Evolutionary conservation across 1,140 invertebrate species (phyloP), one percentile per base, ranked within the genome.

Genomic region (Spodoptera litura): DNA sequence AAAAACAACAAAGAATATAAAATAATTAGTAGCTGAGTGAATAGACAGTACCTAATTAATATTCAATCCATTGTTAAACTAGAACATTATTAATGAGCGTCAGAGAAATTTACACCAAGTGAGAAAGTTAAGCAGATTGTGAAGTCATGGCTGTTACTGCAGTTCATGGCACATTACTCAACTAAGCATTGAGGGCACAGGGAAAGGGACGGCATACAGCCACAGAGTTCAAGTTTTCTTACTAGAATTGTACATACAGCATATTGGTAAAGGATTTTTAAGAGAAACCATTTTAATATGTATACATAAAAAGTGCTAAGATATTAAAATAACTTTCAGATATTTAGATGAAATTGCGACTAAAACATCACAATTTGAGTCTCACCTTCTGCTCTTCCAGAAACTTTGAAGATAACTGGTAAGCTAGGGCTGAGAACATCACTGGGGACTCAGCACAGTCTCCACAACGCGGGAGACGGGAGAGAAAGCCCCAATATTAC

Each of bases 341-440:
- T 15, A 10, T 44, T 31, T 20, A 61, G 27, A 2, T 20, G 35
- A 8, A 9, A 11, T 35, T 62, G 31, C 44, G 12, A 10, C 12
- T 44, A 44, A 6, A 44, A 59, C n/a, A 20, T 49, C 0, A 49
- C 27, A 64, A 49, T 15, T 20, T 15, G 9, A 44, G 4, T 58
- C 71, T 62, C 55, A 75, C 90, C 88, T 93, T 93, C 72, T 93
- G 87, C 79, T 93, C 91, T 80, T 93, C 89, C 38, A 89, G 79
- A 85, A 94, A 94, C 77, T 87, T 91, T 20, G 89, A 89, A 61
- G 93, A 94, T 55, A 94, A 82, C 80, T 93, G 87, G 75, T 94
- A 93, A 12, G 93, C 90, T 78, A 94, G 85, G 11, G 87, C 87
- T 58, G 93, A 93, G 82, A 94, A 93, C 93, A 94, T 94, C 73